Conservation (phyloP, 30 jellyfish, hydroid and myxozoan genomes). For the Rhopilema esculentum region DNA sequence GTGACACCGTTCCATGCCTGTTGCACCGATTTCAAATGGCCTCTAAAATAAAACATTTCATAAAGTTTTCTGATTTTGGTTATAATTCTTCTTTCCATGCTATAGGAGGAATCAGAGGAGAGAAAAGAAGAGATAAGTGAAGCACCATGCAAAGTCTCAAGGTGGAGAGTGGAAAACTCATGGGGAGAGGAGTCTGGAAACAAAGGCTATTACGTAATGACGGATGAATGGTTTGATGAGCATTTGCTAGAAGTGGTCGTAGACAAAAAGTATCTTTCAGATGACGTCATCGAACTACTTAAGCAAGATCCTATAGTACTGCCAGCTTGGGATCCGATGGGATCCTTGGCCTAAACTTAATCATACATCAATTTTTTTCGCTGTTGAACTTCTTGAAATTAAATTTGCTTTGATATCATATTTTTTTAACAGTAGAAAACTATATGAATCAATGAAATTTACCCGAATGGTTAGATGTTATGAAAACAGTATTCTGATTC, state of each 20-base stretch:
- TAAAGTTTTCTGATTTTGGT: no score
- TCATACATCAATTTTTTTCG: neutral
- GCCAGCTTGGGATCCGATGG: slow-evolving; percentile 91
- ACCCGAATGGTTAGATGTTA: no score
- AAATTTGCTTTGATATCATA: neutral
- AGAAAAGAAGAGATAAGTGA: slow-evolving; percentile 29
- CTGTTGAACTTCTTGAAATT: no score
- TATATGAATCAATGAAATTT: no score
- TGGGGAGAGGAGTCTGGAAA: slow-evolving; percentile 85
- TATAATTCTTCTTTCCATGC: neutral
- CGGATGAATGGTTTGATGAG: slow-evolving; percentile 80
- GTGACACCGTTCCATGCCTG: no score
- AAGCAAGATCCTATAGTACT: slow-evolving; percentile 66
- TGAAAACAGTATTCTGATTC: no score
- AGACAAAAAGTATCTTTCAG: slow-evolving; percentile 66
- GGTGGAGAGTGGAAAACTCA: slow-evolving; percentile 85
- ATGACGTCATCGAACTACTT: slow-evolving; percentile 52
- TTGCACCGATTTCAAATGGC: no score
- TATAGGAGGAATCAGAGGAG: slow-evolving; percentile 37
- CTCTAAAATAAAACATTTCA: no score
- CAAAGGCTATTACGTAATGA: slow-evolving; percentile 71
- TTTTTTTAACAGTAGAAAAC: no score
- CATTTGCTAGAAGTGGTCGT: slow-evolving; percentile 61
- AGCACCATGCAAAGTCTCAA: slow-evolving; percentile 42
- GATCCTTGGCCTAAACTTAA: slow-evolving; percentile 69